phyloP scores from a whole-genome alignment of 1,140 invertebrate genomes.

The Lepidurus packardi region DNA sequence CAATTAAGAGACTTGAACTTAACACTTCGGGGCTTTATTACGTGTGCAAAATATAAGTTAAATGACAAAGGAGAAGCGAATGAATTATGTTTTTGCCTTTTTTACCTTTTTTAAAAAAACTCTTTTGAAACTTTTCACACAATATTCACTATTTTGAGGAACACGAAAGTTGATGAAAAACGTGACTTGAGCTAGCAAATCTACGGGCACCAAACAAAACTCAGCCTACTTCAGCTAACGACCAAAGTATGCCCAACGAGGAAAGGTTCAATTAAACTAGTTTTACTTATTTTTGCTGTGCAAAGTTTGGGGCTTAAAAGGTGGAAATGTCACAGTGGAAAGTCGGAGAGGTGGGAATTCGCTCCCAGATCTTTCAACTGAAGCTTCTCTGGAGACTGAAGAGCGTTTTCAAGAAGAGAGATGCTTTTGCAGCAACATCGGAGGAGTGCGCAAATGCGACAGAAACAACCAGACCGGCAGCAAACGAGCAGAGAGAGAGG shows the following conservation, averaged over 20 bases:
- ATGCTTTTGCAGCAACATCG: background rate
- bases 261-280: too few relatives aligned
- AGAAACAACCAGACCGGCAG: background rate
- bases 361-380: background rate
- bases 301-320: background rate
- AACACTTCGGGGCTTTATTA: background rate
- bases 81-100: background rate
- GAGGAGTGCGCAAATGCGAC: slow-evolving; percentile 14
- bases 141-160: too few relatives aligned
- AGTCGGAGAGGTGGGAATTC: background rate
- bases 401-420: slow-evolving; percentile 8
- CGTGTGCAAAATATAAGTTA: background rate
- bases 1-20: background rate
- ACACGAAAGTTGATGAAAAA: too few relatives aligned
- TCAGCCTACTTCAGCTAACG: too few relatives aligned
- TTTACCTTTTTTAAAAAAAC: background rate
- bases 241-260: too few relatives aligned
- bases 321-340: background rate
- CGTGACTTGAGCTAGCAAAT: too few relatives aligned
- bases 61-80: background rate
- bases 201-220: too few relatives aligned
- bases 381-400: slow-evolving; percentile 12
- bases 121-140: background rate
- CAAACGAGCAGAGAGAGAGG: background rate
- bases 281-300: too few relatives aligned